phyloP scores from a whole-genome alignment of 2,888 invertebrate genomes.

The Entomobrya multifasciata region DNA sequence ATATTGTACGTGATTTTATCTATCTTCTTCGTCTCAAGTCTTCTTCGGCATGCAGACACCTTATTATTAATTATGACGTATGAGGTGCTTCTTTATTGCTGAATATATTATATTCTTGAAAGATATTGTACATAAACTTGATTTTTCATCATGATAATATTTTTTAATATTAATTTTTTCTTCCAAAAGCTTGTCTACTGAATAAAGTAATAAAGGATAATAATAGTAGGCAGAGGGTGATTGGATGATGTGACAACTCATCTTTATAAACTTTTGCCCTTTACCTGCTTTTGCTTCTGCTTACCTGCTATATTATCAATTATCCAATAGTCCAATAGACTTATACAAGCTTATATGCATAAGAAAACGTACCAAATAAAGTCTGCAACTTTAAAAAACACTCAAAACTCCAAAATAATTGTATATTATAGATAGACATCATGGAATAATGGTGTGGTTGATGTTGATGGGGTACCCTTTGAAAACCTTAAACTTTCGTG shows the following conservation, averaged over 20 bases:
- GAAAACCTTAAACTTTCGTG: slow-evolving; percentile 6
- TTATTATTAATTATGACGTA: slow-evolving; percentile 40
- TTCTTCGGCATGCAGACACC: slow-evolving; percentile 25
- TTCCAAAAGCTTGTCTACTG: not conserved
- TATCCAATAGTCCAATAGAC: slow-evolving; percentile 28
- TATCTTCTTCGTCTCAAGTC: slow-evolving; percentile 17
- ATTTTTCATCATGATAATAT: slow-evolving; percentile 34
- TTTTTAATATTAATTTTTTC: slow-evolving; percentile 4
- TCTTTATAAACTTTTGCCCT: slow-evolving; percentile 37
- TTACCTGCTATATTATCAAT: not conserved
- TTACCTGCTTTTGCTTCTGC: slow-evolving; percentile 41
- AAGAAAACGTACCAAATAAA: not conserved
- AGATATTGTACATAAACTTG: slow-evolving; percentile 24
- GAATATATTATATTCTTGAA: not conserved
- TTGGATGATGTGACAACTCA: slow-evolving; percentile 19
- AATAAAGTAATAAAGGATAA: slow-evolving; percentile 7
- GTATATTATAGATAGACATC: not conserved
- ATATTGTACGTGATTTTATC: slow-evolving; percentile 51
- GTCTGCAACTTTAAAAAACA: not conserved
- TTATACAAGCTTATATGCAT: not conserved
- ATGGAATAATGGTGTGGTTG: not conserved
- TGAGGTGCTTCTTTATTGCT: slow-evolving; percentile 52
- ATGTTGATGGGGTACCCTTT: slow-evolving; percentile 18
- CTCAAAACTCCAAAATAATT: not conserved
- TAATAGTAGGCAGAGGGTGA: not conserved